Percentiles rank a stretch among this genome's conserved stretches.
These are phyloP conservation scores for Paraescarpia echinospica DNA, from an alignment of 1,140 invertebrate genomes.

Conservation along the genomic window DNA sequence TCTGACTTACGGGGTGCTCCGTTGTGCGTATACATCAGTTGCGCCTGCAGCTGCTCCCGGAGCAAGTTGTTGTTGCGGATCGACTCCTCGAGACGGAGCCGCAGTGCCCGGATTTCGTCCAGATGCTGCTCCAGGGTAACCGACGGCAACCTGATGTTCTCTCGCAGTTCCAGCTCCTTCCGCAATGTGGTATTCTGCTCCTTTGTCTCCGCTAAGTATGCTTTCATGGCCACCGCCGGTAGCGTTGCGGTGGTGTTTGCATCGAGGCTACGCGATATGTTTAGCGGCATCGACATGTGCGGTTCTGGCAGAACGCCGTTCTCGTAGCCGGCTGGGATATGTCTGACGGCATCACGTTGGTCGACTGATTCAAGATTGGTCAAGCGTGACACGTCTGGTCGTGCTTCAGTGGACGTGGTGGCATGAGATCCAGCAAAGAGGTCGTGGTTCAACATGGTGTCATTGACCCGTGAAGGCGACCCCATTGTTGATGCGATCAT, in stretches of 20 bases:
- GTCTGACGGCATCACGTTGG: neutral
- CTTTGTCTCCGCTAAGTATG: conserved; percentile 42
- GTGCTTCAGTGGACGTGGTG: neutral
- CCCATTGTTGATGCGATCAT: neutral
- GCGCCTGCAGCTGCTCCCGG: conserved; percentile 46
- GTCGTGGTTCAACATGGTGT: neutral
- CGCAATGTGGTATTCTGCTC: conserved; percentile 56
- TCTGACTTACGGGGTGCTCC: neutral
- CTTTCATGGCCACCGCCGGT: conserved; percentile 5
- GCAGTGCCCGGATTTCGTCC: conserved; percentile 51
- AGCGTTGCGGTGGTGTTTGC: neutral
- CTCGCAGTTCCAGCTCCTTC: conserved; percentile 51
- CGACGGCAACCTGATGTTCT: conserved; percentile 24
- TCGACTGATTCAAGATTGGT: neutral
- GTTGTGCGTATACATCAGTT: neutral
- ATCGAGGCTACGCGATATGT: neutral
- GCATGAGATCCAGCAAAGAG: neutral
- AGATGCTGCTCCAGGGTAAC: conserved; percentile 49
- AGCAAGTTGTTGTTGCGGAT: conserved; percentile 52
- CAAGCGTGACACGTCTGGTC: neutral
- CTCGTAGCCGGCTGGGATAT: neutral
- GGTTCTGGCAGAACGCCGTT: neutral
- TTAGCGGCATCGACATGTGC: neutral
- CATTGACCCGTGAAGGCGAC: neutral
- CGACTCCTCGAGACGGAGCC: conserved; percentile 53